A percentile compares a stretch with the other conserved stretches of the same genome.
Conservation (phyloP, 2,888 invertebrate genomes). For the Falcaria lacertinaria region DNA sequence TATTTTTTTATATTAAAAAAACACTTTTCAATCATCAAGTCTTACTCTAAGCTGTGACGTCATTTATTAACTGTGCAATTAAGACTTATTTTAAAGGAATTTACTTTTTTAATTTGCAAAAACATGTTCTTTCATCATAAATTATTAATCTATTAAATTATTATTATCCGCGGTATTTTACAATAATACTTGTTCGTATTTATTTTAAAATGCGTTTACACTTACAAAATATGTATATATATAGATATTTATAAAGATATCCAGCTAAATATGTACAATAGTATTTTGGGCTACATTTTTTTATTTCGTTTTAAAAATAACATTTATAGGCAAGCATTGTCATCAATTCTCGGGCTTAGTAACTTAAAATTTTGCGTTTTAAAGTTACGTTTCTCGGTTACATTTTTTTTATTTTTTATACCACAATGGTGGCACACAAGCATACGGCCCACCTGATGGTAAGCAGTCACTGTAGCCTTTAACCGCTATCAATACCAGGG, state of each 20-base stretch:
- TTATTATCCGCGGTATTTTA: constrained; percentile 67
- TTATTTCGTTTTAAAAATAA: constrained; percentile 36
- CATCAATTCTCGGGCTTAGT: constrained; percentile 42
- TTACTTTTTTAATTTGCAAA: constrained; percentile 13
- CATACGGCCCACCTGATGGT: too few species aligned
- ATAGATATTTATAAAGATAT: constrained; percentile 49
- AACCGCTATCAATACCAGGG: too few species aligned
- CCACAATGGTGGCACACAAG: too few species aligned
- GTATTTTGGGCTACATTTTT: constrained; percentile 60
- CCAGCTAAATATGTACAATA: constrained; percentile 71
- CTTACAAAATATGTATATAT: constrained; percentile 52
- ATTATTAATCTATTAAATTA: constrained; percentile 48
- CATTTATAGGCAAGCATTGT: constrained; percentile 69
- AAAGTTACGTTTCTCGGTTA: constrained; percentile 3
- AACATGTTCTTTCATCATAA: constrained; percentile 10
- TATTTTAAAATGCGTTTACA: constrained; percentile 49
- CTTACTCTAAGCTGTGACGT: constrained; percentile 55
- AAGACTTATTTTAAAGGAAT: constrained; percentile 25
- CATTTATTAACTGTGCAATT: constrained; percentile 47
- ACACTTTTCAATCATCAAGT: constrained; percentile 27
- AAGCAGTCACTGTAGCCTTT: too few species aligned
- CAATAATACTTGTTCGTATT: constrained; percentile 66
- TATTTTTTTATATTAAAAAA: constrained; percentile 40
- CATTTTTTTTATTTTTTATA: constrained; percentile 16
- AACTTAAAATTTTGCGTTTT: constrained; percentile 19